Percentiles rank a stretch among this genome's conserved stretches.
Conservation (phyloP, 2,113 vertebrate genomes). For the Burhinus oedicnemus region DNA sequence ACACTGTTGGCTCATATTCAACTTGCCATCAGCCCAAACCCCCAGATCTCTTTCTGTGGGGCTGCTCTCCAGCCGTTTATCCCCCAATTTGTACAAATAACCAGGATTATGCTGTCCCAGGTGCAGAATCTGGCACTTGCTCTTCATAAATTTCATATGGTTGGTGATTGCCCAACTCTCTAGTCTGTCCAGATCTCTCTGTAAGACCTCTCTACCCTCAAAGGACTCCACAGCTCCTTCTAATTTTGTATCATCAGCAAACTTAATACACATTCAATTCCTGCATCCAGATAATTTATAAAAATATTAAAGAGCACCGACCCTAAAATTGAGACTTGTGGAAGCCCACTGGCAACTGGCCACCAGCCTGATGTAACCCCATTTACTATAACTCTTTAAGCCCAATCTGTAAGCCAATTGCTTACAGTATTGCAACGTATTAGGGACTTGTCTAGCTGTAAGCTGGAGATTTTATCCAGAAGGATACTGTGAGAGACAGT, state of each 20-base stretch:
- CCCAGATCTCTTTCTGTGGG: neutral
- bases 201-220: neutral
- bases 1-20: neutral
- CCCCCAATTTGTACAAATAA: neutral
- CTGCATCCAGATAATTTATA: neutral
- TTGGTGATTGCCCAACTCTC: neutral
- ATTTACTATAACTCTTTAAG: neutral
- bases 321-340: neutral
- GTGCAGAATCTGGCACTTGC: neutral
- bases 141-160: neutral
- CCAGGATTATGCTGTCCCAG: neutral
- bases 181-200: neutral
- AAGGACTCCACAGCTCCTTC: neutral
- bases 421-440: neutral
- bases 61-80: neutral
- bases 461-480: neutral
- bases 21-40: neutral
- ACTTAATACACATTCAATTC: neutral
- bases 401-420: rapidly evolving
- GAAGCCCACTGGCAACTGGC: neutral
- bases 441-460: neutral
- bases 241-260: neutral
- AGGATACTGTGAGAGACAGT: neutral
- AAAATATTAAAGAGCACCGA: neutral
- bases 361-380: neutral